phyloP scores from a whole-genome alignment of 1,140 invertebrate species.

The Aricia agestis region DNA sequence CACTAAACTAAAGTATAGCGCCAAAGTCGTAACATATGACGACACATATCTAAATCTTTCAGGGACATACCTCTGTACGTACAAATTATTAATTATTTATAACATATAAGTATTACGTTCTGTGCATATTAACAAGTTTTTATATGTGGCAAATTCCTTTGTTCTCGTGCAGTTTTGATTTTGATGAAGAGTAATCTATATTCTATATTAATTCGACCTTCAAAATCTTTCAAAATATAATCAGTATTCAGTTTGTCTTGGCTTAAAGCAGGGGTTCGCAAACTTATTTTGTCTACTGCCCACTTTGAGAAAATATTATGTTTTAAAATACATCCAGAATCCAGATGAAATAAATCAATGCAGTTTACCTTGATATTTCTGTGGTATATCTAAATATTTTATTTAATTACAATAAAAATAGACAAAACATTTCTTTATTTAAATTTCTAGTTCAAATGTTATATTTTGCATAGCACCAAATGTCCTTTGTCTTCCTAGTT shows the following conservation, averaged over 20 bases:
- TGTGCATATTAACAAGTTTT: not conserved
- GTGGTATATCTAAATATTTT: not conserved
- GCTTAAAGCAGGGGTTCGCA: too few species aligned
- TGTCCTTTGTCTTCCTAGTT: too few species aligned
- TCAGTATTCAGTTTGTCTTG: not conserved
- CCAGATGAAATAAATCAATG: too few species aligned
- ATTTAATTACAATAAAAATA: not conserved
- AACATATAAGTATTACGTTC: slow-evolving; percentile 5
- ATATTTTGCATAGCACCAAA: too few species aligned
- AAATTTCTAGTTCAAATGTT: too few species aligned
- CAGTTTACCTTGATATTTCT: not conserved
- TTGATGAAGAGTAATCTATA: not conserved
- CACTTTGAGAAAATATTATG: too few species aligned
- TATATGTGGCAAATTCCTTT: slow-evolving; percentile 1
- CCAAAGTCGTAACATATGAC: not conserved
- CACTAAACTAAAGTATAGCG: not conserved
- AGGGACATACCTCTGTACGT: slow-evolving; percentile 4
- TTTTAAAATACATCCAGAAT: too few species aligned
- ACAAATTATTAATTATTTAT: slow-evolving; percentile 10
- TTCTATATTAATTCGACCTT: not conserved
- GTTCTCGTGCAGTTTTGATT: slow-evolving; percentile 3
- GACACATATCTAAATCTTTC: not conserved
- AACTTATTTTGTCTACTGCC: too few species aligned
- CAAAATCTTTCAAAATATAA: not conserved
- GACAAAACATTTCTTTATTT: not conserved